These are phyloP conservation scores for Cephalopholis sonnerati DNA, from an alignment of 2,113 vertebrate genomes.

Conservation along the genomic window DNA sequence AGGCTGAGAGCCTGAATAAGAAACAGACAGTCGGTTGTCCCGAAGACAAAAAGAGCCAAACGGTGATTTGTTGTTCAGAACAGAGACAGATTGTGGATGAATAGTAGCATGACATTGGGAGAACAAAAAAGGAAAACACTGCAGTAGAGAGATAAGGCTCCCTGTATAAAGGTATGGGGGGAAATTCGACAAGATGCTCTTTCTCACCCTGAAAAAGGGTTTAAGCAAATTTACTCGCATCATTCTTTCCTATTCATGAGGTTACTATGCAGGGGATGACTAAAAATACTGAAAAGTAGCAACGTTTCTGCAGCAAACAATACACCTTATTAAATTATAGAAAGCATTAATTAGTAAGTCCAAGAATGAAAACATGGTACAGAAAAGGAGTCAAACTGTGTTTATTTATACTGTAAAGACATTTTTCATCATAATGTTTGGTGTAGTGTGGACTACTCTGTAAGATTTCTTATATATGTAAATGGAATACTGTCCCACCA, in stretches of 20 bases:
- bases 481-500: constrained; percentile 23
- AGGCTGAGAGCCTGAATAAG: constrained; percentile 77
- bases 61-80: constrained; percentile 80
- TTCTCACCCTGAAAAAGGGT: constrained; percentile 62
- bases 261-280: constrained; percentile 19
- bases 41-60: constrained; percentile 80
- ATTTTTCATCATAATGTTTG: not conserved
- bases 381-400: not conserved
- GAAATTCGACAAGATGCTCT: constrained; percentile 67
- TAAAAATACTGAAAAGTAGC: constrained; percentile 19
- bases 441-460: not conserved
- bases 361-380: not conserved
- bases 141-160: constrained; percentile 79
- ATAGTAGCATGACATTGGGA: constrained; percentile 81
- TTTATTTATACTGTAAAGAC: not conserved
- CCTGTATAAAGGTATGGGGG: constrained; percentile 61
- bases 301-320: constrained; percentile 6
- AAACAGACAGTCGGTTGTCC: constrained; percentile 78
- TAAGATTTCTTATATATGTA: constrained; percentile 2
- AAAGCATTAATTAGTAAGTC: constrained; percentile 8
- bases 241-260: constrained; percentile 41
- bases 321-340: not conserved
- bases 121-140: constrained; percentile 81
- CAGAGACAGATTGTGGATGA: constrained; percentile 80
- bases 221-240: constrained; percentile 61